A percentile compares a stretch with the other conserved stretches of the same genome.
Evolutionary conservation across 1,140 invertebrate genomes (phyloP).

Genomic region (Lordiphosa mommai): DNA sequence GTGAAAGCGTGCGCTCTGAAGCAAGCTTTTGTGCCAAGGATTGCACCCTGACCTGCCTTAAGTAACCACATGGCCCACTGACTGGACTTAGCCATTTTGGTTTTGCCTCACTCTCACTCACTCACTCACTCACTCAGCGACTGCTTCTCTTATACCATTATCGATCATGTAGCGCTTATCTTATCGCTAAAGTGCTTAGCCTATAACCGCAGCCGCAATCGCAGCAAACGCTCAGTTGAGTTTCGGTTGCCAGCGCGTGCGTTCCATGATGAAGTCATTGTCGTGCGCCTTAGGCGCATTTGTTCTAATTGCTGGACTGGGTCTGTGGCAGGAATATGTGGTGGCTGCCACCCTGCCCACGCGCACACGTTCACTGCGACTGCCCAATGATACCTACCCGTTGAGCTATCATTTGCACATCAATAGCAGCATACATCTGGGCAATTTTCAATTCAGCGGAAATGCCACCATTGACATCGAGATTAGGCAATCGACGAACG

Average conservation of each 20-base stretch:
- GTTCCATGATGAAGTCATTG: slow-evolving; percentile 31
- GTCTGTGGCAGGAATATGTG: slow-evolving; percentile 1
- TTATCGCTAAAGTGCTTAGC: slow-evolving; percentile 49
- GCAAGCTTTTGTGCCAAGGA: slow-evolving; percentile 39
- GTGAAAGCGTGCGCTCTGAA: slow-evolving; percentile 1
- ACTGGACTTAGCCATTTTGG: neutral
- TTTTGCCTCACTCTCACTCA: slow-evolving; percentile 4
- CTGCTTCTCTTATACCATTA: slow-evolving; percentile 30
- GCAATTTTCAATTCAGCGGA: slow-evolving; percentile 81
- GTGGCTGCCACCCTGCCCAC: neutral
- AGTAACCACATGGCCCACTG: slow-evolving; percentile 9
- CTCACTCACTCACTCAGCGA: no score
- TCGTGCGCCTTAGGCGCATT: slow-evolving; percentile 1
- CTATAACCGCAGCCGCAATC: slow-evolving; percentile 23
- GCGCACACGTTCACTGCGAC: slow-evolving; percentile 78
- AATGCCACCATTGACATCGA: slow-evolving; percentile 82
- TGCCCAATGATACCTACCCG: slow-evolving; percentile 83
- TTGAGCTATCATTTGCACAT: slow-evolving; percentile 84
- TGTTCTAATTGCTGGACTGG: slow-evolving; percentile 17
- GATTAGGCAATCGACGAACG: slow-evolving; percentile 69
- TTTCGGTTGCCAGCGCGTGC: slow-evolving; percentile 56
- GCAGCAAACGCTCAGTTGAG: slow-evolving; percentile 41
- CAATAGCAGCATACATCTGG: slow-evolving; percentile 82
- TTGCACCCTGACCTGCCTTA: slow-evolving; percentile 42
- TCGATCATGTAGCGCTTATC: slow-evolving; percentile 50